Evolutionary conservation across 1,140 invertebrate species (phyloP).

Genomic region (Trachymyrmex cornetzi): DNA sequence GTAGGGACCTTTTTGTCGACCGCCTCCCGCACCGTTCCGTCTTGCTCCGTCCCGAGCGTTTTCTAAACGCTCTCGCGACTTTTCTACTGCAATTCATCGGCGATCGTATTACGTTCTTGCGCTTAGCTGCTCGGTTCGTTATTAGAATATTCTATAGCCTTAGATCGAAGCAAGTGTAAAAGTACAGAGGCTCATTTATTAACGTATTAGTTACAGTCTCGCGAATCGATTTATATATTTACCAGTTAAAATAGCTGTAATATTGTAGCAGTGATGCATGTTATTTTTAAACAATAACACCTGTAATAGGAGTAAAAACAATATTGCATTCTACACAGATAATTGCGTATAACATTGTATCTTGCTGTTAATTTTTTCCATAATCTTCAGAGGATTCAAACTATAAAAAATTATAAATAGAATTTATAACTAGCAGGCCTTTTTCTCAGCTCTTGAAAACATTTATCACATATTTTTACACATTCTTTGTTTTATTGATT

Average conservation of each 20-base stretch:
- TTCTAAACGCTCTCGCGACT: conserved; percentile 6
- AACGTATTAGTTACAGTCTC: neutral
- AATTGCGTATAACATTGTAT: too few species aligned
- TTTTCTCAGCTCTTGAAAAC: neutral
- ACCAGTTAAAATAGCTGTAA: neutral
- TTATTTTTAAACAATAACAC: conserved; percentile 3
- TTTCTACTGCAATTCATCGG: conserved; percentile 6
- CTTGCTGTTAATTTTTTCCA: neutral
- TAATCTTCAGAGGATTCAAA: neutral
- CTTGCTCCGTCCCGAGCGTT: neutral
- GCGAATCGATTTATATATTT: conserved; percentile 23
- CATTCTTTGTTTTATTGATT: neutral
- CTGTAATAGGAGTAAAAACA: neutral
- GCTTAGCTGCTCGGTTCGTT: neutral
- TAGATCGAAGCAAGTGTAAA: neutral
- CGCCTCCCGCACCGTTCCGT: neutral
- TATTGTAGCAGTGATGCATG: too few species aligned
- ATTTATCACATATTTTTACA: neutral
- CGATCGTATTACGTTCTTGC: neutral
- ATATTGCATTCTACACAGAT: neutral
- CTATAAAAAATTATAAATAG: neutral
- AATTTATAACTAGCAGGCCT: neutral
- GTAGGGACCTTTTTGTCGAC: conserved; percentile 42
- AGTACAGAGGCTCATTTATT: neutral
- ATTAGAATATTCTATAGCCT: neutral